A percentile compares a stretch with the other conserved stretches of the same genome.
These are phyloP conservation scores for Isoperla grammatica DNA, from an alignment of 2,888 invertebrate species.

Conservation along the genomic window DNA sequence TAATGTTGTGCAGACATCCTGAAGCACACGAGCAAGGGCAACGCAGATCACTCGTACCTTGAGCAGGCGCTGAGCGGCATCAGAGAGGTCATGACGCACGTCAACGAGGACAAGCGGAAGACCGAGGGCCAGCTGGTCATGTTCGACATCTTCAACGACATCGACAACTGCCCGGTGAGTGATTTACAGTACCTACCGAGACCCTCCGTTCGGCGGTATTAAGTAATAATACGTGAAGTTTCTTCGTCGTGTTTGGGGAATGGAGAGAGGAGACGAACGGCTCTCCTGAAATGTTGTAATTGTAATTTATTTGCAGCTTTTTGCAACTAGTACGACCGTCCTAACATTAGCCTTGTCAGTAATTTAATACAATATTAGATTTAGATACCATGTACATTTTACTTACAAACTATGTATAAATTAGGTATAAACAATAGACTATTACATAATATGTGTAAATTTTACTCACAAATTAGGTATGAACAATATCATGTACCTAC, in stretches of 20 bases:
- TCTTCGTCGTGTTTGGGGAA: not conserved
- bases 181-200: too few relatives aligned
- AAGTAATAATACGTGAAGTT: not conserved
- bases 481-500: too few relatives aligned
- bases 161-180: slow-evolving; percentile 90
- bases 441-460: too few relatives aligned
- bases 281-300: not conserved
- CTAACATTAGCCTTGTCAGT: too few relatives aligned
- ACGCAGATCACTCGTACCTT: slow-evolving; percentile 80
- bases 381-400: too few relatives aligned
- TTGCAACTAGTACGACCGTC: too few relatives aligned
- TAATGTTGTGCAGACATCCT: slow-evolving; percentile 82
- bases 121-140: slow-evolving; percentile 93
- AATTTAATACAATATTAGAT: too few relatives aligned
- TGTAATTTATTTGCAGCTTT: too few relatives aligned
- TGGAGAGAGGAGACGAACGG: not conserved
- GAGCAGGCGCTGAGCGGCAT: slow-evolving; percentile 82
- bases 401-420: too few relatives aligned
- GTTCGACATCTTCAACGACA: slow-evolving; percentile 97
- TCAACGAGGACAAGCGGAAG: slow-evolving; percentile 96
- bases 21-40: slow-evolving; percentile 83
- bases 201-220: too few relatives aligned
- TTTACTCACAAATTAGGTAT: too few relatives aligned
- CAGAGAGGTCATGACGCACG: slow-evolving; percentile 90
- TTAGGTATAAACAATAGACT: too few relatives aligned